Evolutionary conservation across 2,888 invertebrate species (phyloP).

Genomic region (Altica lythri): DNA sequence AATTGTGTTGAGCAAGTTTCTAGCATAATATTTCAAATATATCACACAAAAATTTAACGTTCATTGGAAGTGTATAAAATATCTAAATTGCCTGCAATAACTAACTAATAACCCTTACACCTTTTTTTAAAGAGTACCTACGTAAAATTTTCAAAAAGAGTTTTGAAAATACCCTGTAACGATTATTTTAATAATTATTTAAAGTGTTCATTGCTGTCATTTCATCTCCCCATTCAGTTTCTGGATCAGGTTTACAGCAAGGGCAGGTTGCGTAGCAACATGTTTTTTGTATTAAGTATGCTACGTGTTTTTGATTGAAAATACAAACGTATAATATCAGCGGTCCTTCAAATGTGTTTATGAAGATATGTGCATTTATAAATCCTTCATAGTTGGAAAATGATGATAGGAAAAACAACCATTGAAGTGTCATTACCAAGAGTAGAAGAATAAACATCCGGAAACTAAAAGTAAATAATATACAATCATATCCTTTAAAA

Average conservation of each 20-base stretch:
- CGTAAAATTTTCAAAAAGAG: too few species aligned
- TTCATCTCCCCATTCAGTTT: constrained; percentile 87
- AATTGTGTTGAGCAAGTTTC: too few species aligned
- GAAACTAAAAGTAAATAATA: constrained; percentile 67
- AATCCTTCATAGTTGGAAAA: constrained; percentile 75
- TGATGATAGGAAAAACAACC: constrained; percentile 78
- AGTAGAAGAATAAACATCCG: constrained; percentile 78
- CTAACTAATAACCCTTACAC: too few species aligned
- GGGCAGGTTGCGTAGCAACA: constrained; percentile 71
- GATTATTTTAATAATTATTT: constrained; percentile 28
- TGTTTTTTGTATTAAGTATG: constrained; percentile 76
- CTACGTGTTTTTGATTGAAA: constrained; percentile 77
- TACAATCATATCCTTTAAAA: not conserved
- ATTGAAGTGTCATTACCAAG: constrained; percentile 73
- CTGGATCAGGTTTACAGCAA: constrained; percentile 66
- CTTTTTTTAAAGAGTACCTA: too few species aligned
- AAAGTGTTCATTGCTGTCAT: constrained; percentile 82
- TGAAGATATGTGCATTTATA: constrained; percentile 74
- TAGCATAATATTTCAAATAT: too few species aligned
- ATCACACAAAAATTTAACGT: too few species aligned
- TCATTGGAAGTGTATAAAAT: too few species aligned
- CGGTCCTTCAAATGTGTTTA: constrained; percentile 77
- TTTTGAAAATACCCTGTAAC: not conserved
- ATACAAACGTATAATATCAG: constrained; percentile 78
- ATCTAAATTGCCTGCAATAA: too few species aligned